Base-by-base conservation (phyloP, 2,888 invertebrate species). In the Eudemis profundana region DNA sequence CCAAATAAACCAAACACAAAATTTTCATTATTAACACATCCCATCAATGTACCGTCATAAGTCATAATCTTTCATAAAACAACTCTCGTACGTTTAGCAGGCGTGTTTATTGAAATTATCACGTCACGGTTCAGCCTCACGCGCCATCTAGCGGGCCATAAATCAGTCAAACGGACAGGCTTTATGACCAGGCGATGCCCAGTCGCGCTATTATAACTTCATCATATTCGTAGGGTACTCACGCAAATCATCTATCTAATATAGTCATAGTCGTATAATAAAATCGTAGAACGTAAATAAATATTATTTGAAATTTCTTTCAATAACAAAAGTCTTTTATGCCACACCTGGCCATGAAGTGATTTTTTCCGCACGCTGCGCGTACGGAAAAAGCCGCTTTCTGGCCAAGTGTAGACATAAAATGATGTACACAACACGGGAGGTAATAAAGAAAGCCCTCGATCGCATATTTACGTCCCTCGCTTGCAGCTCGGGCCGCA, bases 61-160 rank as follows among this genome's bases (percentile, higher is more conserved):
- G 29, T 50, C 21, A 50, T 64, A 57, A 57, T 64, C 56, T 47
- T 10, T 12, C 46, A 61, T 54, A 10, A 8, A 36, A 49, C 47
- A 54, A 17, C 64, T 36, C 57, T 23, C 51, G 50, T 63, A 63
- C 33, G 33, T 51, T 33, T 44, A 42, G 17, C 10, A 33, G 42
- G 53, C 63, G 59, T 61, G 61, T 40, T 65, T 56, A 68, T 68
- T 68, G 68, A 68, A 68, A 68, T 68, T 68, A 68, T 65, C 65
- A 53, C 56, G 53, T 60, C 59, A 64, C 56, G 61, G 54, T 57
- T 40, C 53, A 36, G 50, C 21, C 60, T 36, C 36, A 36, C 51
- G 59, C 46, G 63, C 56, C 56, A 64, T 64, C 64, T 57, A 40
- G 57, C 29, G 23, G 23, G 44, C 10, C 50, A 19, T 68, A 65